Base-by-base conservation (phyloP, 2,797 vertebrate genomes). In the Poliocrania exsul region DNA sequence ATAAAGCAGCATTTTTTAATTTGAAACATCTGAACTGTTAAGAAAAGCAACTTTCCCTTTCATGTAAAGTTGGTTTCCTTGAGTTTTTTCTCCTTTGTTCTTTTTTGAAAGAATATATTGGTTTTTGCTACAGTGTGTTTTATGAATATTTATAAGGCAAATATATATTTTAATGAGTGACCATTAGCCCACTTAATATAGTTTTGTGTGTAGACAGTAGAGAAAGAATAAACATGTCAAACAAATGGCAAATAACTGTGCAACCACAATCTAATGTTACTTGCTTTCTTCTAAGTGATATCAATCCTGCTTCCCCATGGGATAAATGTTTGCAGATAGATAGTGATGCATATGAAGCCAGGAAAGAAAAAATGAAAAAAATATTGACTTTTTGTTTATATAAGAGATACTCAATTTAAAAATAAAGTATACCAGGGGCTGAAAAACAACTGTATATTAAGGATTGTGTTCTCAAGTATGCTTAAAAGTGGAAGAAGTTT, bases 101-200 rank as follows among this genome's bases (percentile, higher is more conserved):
- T 79, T 79, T 93, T 58, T 79, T 58, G 56, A 65, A 86, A 81
- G 44, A 75, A 64, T 62, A 19, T n/a, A 15, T 83, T 88, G 37
- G 14, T 23, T 95, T 91, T 73, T 8, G 19, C 40, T 71, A 46
- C 20, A 73, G 40, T 60, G 13, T 73, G 35, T 77, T 78, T 79
- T 78, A 81, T 92, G 71, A 95, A 94, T 94, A 95, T 93, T 67
- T 62, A 94, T 88, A 69, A 86, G 35, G 49, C 72, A 93, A 71
- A 89, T 88, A 44, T 61, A 81, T 21, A 4, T 96, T 97, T 97
- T 95, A 96, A 95, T 92, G 81, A 95, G 49, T 85, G 95, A 86
- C 85, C 86, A 81, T 95, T 86, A 92, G 29, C 29, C 88, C 51
- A 80, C 25, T 88, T 92, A 50, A 8, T 61, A 64, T 58, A 62